These are phyloP conservation scores for Orestias chungarensis DNA, from an alignment of 2,797 vertebrate species.

Conservation along the genomic window DNA sequence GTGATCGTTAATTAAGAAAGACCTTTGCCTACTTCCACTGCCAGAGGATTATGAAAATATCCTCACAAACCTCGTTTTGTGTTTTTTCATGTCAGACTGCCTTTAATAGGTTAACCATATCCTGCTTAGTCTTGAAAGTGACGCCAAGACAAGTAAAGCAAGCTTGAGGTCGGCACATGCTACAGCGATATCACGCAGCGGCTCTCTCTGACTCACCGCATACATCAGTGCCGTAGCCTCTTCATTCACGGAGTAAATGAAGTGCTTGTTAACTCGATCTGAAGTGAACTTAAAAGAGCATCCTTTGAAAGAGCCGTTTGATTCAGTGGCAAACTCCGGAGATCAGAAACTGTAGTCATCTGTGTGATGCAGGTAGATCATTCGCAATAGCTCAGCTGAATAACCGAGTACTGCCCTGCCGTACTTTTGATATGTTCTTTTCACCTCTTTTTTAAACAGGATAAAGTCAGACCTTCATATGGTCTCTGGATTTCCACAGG, in stretches of 20 bases:
- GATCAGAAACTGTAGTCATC: constrained; percentile 1
- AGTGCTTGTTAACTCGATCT: constrained; percentile 15
- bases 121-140: not conserved
- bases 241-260: constrained; percentile 12
- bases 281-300: constrained; percentile 8
- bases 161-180: not conserved
- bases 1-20: constrained; percentile 62
- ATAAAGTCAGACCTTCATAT: constrained; percentile 11
- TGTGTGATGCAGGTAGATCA: constrained; percentile 3
- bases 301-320: constrained; percentile 21
- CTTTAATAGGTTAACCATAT: not conserved
- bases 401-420: not conserved
- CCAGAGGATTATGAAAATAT: not conserved
- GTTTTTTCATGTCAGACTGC: not conserved
- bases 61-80: not conserved
- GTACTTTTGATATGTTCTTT: not conserved
- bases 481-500: constrained; percentile 3
- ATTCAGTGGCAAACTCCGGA: constrained; percentile 4
- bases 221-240: constrained; percentile 12
- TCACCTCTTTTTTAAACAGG: constrained; percentile 13
- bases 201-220: constrained; percentile 10
- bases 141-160: not conserved
- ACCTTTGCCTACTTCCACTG: constrained; percentile 38
- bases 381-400: constrained; percentile 8
- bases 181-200: constrained; percentile 1